Percentiles rank a stretch among this genome's conserved stretches.
Evolutionary conservation across 2,888 invertebrate genomes (phyloP).

Genomic region (Nomada fabriciana): DNA sequence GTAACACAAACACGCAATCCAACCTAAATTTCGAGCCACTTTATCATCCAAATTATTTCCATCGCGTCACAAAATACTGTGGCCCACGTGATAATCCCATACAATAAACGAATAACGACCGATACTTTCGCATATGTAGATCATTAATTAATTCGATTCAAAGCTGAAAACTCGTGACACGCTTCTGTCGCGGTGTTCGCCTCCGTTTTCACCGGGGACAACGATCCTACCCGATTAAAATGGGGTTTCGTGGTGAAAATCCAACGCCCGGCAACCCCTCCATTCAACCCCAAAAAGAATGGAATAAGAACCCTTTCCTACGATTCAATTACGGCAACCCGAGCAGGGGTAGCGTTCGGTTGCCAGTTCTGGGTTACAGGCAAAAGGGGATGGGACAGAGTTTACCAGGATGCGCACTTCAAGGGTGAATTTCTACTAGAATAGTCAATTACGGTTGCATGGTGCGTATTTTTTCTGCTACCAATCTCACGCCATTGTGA

Average conservation of each 20-base stretch:
- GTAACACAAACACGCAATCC: no score
- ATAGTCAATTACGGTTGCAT: constrained; percentile 75
- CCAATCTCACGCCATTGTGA: constrained; percentile 69
- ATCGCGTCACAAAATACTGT: no score
- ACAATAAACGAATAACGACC: constrained; percentile 1
- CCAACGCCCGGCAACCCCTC: constrained; percentile 34
- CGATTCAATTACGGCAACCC: constrained; percentile 73
- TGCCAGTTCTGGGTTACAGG: not conserved
- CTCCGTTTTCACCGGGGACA: constrained; percentile 1
- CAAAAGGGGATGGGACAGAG: constrained; percentile 8
- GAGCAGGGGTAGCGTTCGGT: constrained; percentile 19
- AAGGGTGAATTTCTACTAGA: constrained; percentile 67
- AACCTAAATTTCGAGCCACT: no score
- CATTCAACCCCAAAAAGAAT: constrained; percentile 4
- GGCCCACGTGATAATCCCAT: not conserved
- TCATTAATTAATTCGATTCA: constrained; percentile 35
- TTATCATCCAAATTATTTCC: no score
- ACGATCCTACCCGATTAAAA: constrained; percentile 17
- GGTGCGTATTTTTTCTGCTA: constrained; percentile 45
- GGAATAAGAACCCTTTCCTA: constrained; percentile 55
- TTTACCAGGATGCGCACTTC: constrained; percentile 58
- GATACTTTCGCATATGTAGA: not conserved
- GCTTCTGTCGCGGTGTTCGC: not conserved
- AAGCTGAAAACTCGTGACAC: not conserved
- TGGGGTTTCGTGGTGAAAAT: constrained; percentile 49